These are phyloP conservation scores for Ciconia nigra DNA, from an alignment of 2,797 vertebrate genomes.

Conservation along the genomic window DNA sequence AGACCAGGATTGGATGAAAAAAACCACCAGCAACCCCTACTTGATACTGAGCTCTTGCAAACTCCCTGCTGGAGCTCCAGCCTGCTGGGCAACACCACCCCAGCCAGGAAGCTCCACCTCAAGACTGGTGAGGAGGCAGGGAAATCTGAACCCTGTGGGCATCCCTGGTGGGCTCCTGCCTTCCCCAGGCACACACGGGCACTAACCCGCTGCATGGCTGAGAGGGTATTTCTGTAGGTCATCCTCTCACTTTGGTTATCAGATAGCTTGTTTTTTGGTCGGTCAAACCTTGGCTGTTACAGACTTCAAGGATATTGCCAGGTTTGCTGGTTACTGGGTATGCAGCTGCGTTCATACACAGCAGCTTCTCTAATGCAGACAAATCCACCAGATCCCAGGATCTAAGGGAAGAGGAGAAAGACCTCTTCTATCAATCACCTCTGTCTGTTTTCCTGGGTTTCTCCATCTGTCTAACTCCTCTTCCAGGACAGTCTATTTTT, in stretches of 20 bases:
- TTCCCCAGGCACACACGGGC: not conserved
- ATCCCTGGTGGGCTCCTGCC: not conserved
- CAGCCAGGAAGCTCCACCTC: not conserved
- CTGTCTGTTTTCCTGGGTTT: not conserved
- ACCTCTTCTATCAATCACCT: not conserved
- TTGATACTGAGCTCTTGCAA: not conserved
- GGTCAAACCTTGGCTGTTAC: not conserved
- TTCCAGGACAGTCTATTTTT: not conserved
- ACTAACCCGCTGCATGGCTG: rapidly evolving
- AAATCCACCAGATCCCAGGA: not conserved
- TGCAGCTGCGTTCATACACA: rapidly evolving
- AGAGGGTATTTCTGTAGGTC: not conserved
- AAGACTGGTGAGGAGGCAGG: not conserved
- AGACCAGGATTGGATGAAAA: not conserved
- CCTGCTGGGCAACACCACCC: not conserved
- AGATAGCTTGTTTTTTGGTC: not conserved
- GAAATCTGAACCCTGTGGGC: not conserved
- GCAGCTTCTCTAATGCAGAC: not conserved
- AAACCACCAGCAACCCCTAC: not conserved
- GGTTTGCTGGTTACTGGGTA: not conserved
- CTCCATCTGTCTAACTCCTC: not conserved
- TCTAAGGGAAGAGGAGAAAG: not conserved
- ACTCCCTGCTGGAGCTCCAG: not conserved
- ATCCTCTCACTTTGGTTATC: not conserved
- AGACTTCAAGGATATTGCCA: not conserved